Conservation (phyloP, 2,888 invertebrate genomes). For the Phyllotreta cruciferae region DNA sequence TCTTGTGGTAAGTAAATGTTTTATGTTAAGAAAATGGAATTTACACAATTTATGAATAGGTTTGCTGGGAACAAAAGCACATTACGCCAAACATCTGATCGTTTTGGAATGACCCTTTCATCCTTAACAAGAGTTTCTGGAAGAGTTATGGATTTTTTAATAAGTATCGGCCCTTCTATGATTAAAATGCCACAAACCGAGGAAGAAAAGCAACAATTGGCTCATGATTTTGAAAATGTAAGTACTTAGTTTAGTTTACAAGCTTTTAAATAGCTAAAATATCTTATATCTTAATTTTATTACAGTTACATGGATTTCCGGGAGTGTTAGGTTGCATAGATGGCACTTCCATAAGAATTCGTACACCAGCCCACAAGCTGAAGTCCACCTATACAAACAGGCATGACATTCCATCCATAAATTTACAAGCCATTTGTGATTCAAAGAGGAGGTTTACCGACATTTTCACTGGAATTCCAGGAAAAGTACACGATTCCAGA, state of each 20-base stretch:
- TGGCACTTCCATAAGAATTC: constrained; percentile 42
- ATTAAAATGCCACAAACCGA: constrained; percentile 4
- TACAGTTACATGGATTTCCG: constrained; percentile 26
- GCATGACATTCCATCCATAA: constrained; percentile 45
- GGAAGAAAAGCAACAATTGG: constrained; percentile 7
- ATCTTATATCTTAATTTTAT: too few species aligned
- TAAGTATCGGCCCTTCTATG: not conserved
- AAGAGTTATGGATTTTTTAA: constrained; percentile 2
- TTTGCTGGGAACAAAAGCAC: too few species aligned
- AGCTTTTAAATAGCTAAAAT: not conserved
- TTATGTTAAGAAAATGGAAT: too few species aligned
- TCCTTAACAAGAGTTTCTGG: too few species aligned
- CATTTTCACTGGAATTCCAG: constrained; percentile 47
- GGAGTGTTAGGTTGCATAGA: constrained; percentile 42
- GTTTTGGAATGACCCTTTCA: too few species aligned
- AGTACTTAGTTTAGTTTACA: constrained; percentile 2
- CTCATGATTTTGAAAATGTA: constrained; percentile 1
- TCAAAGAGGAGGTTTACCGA: constrained; percentile 45
- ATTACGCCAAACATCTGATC: too few species aligned
- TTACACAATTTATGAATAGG: too few species aligned
- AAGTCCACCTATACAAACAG: constrained; percentile 51
- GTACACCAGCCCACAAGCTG: constrained; percentile 49
- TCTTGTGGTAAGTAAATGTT: too few species aligned
- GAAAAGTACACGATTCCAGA: constrained; percentile 49
- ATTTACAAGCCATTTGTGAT: constrained; percentile 51